A percentile compares a stretch with the other conserved stretches of the same genome.
These are phyloP conservation scores for Syngnathus rostellatus DNA, from an alignment of 2,797 vertebrate species.

Conservation along the genomic window DNA sequence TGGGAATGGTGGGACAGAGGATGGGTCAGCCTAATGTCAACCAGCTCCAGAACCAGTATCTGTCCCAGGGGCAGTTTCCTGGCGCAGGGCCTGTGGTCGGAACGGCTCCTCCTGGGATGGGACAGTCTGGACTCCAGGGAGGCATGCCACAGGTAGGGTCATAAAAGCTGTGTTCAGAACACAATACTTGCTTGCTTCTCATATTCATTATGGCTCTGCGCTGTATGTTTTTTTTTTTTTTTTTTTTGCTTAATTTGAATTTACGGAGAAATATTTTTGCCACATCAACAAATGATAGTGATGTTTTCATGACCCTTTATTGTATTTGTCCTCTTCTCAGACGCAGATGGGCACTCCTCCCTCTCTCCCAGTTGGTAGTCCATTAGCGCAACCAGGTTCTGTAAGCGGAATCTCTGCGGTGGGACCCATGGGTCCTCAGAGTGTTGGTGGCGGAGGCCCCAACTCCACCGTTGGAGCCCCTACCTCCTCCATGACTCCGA, in stretches of 20 bases:
- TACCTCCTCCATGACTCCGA: slow-evolving; percentile 52
- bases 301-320: no score
- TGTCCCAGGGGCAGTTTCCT: slow-evolving; percentile 81
- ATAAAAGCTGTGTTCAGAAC: no score
- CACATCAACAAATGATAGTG: no score
- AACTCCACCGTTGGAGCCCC: slow-evolving; percentile 45
- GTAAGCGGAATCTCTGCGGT: slow-evolving; percentile 61
- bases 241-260: no score
- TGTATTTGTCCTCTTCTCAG: slow-evolving; percentile 47
- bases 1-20: slow-evolving; percentile 79
- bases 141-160: slow-evolving; percentile 68
- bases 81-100: slow-evolving; percentile 74
- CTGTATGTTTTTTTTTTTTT: no score
- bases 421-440: slow-evolving; percentile 63
- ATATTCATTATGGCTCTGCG: no score
- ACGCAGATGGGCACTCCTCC: slow-evolving; percentile 84
- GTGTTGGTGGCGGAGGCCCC: slow-evolving; percentile 53
- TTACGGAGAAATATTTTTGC: no score
- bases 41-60: slow-evolving; percentile 86
- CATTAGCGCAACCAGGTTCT: slow-evolving; percentile 76
- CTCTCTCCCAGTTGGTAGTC: slow-evolving; percentile 80
- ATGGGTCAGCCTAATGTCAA: slow-evolving; percentile 77
- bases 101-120: slow-evolving; percentile 73
- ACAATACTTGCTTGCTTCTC: no score
- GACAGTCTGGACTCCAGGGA: slow-evolving; percentile 73